Percentiles rank a stretch among this genome's conserved stretches.
Conservation (phyloP, 2,888 invertebrate genomes). For the Charanyca ferruginea region DNA sequence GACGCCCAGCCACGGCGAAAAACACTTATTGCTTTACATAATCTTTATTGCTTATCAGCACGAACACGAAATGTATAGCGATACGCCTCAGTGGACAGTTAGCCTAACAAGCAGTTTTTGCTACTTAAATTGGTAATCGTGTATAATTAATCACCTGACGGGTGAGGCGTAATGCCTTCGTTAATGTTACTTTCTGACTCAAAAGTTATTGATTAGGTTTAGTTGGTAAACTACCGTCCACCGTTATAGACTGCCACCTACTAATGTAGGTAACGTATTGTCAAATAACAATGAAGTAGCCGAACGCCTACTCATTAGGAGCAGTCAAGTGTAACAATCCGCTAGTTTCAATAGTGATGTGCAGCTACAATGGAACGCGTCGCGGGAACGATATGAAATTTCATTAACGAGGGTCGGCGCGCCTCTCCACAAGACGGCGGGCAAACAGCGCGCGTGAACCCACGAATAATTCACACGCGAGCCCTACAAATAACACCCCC, state of each 20-base stretch:
- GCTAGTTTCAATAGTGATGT: slow-evolving; percentile 79
- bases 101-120: slow-evolving; percentile 57
- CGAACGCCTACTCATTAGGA: slow-evolving; percentile 62
- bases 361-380: slow-evolving; percentile 80
- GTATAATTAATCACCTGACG: slow-evolving; percentile 52
- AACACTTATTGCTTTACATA: slow-evolving; percentile 64
- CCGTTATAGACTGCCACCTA: slow-evolving; percentile 28
- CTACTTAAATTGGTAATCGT: slow-evolving; percentile 54
- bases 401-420: slow-evolving; percentile 88
- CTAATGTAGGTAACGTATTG: slow-evolving; percentile 45
- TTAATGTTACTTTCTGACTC: slow-evolving; percentile 35
- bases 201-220: slow-evolving; percentile 29
- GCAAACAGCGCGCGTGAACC: slow-evolving; percentile 90
- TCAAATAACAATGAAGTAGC: slow-evolving; percentile 59
- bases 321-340: slow-evolving; percentile 84
- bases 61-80: slow-evolving; percentile 62
- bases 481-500: slow-evolving; percentile 89
- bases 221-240: slow-evolving; percentile 26
- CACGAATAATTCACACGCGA: slow-evolving; percentile 91
- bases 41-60: slow-evolving; percentile 66
- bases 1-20: slow-evolving; percentile 53
- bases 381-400: slow-evolving; percentile 87
- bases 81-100: slow-evolving; percentile 57
- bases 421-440: slow-evolving; percentile 84
- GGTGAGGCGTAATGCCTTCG: slow-evolving; percentile 42